Base-by-base conservation (phyloP, 2,113 vertebrate species). In the Embiotoca jacksoni region DNA sequence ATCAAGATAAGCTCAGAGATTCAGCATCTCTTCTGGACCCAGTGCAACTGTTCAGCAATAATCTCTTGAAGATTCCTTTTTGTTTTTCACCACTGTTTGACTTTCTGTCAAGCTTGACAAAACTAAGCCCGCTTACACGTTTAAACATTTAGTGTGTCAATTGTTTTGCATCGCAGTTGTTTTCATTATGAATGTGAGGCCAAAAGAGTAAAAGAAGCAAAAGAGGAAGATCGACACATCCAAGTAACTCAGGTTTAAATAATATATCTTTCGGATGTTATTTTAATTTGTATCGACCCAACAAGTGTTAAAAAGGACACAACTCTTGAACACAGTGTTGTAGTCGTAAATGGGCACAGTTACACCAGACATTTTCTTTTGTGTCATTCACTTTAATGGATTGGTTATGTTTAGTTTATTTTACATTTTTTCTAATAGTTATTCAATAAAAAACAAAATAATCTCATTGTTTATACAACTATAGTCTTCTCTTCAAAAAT, bases 1-100 rank as follows among this genome's bases (percentile, higher is more conserved):
- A 80, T 82, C 60, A 71, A 53, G 59, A 66, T 59, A 68, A 63
- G 46, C 49, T 85, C 52, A n/a, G 33, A 13, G 61, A 31, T 36
- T 72, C 33, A 32, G 41, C 31, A 44, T 31, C n/a, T 72, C 41
- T 41, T 46, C 60, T 32, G 58, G 36, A 59, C 59, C 50, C 64
- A 10, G 5, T 39, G 31, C 10, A 53, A 1, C 53, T 3, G 7
- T 63, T 80, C 47, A 71, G 52, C 67, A 72, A 5, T 30, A 49
- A 77, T 72, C 64, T 75, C 49, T 35, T 46, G 1, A 36, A 84
- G 23, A 33, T 52, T 65, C n/a, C 10, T 66, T 82, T 23, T 72
- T 77, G 41, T 84, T 80, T 61, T 54, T 50, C 0, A 6, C 35
- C 32, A 30, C 16, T 47, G 52, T 44, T 66, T 39, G 14, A 59